These are phyloP conservation scores for Megastigmus dorsalis DNA, from an alignment of 2,888 invertebrate genomes.

Conservation along the genomic window DNA sequence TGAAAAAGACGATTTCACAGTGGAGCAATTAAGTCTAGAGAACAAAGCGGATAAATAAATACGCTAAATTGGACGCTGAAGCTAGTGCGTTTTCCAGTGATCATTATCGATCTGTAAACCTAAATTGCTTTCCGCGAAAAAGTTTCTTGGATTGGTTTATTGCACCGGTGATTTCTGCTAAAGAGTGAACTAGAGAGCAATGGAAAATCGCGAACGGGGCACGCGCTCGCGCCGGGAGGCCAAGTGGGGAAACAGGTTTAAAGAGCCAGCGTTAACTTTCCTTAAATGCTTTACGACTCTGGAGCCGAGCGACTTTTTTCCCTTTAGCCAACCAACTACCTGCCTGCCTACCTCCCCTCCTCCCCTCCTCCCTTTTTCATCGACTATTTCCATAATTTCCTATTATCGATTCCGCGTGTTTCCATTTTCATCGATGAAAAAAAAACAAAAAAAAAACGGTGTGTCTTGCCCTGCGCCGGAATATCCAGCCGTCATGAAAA, in stretches of 20 bases:
- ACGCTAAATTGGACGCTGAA: too few relatives aligned
- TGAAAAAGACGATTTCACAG: too few relatives aligned
- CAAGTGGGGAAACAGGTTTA: constrained; percentile 54
- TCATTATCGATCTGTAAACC: constrained; percentile 40
- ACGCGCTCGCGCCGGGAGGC: constrained; percentile 2
- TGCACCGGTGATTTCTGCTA: constrained; percentile 29
- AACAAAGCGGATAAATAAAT: too few relatives aligned
- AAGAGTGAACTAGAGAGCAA: constrained; percentile 22
- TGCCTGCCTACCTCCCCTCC: neutral
- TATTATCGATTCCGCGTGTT: constrained; percentile 32
- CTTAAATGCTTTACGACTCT: constrained; percentile 56
- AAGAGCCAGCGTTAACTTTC: constrained; percentile 59
- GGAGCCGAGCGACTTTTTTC: constrained; percentile 49
- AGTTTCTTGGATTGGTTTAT: constrained; percentile 45
- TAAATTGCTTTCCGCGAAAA: constrained; percentile 37
- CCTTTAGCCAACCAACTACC: neutral
- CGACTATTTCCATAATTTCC: constrained; percentile 41
- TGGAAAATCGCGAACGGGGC: constrained; percentile 18
- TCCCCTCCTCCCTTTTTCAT: constrained; percentile 1
- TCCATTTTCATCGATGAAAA: constrained; percentile 14
- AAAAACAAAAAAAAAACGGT: too few relatives aligned
- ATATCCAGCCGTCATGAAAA: neutral
- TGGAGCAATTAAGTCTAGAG: too few relatives aligned
- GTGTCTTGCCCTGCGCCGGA: neutral
- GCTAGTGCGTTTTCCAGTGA: constrained; percentile 15